Evolutionary conservation across 2,797 vertebrate genomes (phyloP), one percentile per base, ranked within the genome.

Genomic region (Darevskia nairensis): DNA sequence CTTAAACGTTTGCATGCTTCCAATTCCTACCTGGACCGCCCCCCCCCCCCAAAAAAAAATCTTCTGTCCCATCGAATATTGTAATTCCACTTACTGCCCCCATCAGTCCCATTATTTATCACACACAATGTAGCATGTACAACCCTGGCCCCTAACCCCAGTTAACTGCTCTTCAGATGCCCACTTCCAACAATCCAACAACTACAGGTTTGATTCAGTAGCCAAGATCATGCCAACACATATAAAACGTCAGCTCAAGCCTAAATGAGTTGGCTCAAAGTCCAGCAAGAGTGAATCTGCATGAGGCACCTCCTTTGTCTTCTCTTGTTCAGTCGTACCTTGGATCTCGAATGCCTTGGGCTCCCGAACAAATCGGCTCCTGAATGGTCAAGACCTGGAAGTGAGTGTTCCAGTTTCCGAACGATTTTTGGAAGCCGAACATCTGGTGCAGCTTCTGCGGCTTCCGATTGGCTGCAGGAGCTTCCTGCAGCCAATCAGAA

Each of bases 371-470:
- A 50, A 50, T 50, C 50, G 3, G 50, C 50, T 50, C 50, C 50
- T 50, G 50, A 50, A 50, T 3, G 13, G 13, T 13, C 50, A 50
- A 50, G 13, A 50, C 50, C 50, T 50, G 50, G 50, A 50, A 50
- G 50, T 50, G 50, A 50, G 50, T 50, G 50, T 50, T 50, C 50
- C 50, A 13, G 50, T 50, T 50, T 50, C 13, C 11, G 3, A 50
- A 50, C 13, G 3, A 13, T 50, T 50, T 50, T 50, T 50, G 50
- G 50, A 50, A 50, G 50, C 50, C 13, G 13, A 55, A 55, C 11
- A 2, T 50, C 46, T 10, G 1, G 46, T 1, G 11, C 10, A 0
- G 3, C 46, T 50, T 50, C 11, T 50, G 50, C 1, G 3, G 11
- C 4, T 41, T 41, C 41, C 5, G 41, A 41, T 41, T 41, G 41